Evolutionary conservation across 2,113 vertebrate genomes (phyloP), one percentile per base, ranked within the genome.

Genomic region (Alaudala cheleensis): DNA sequence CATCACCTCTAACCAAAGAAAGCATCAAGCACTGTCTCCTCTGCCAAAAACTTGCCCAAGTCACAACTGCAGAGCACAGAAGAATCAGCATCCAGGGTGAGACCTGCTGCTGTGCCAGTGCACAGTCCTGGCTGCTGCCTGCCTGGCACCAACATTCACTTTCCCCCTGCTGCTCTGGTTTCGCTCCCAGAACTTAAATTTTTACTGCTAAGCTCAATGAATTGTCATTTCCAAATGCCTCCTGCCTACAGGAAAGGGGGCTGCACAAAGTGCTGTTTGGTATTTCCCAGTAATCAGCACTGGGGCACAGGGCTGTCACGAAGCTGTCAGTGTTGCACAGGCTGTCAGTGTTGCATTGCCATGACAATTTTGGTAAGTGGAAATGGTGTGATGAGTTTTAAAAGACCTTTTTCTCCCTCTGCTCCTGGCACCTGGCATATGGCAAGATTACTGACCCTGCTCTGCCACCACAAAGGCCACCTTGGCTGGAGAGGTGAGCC

Each of bases 171-270:
- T 72, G 54, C 85, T 90, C 83, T 90, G 71, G 79, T 88, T 90
- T 71, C 34, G 34, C 39, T 64, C 88, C 65, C 83, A 92, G 67
- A 88, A 67, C 57, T 81, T 76, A 22, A 53, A 82, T 44, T 47
- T 86, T 67, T 56, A 66, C 49, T 56, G 29, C 39, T 39, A 50
- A 76, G 56, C 86, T 83, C 93, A 78, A 62, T 77, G 81, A 67
- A 42, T 29, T 69, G 45, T 64, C 64, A 53, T 76, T 86, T 93
- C 92, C 85, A 94, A 94, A 86, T n/a, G 56, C 15, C 65, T 91
- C 56, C 54, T 47, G 45, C 31, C 44, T 53, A 47, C 70, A 33
- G 49, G 40, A 92, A 33, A 84, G 56, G 31, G 29, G 67, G 54
- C 19, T 49, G 19, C 49, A 39, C 20, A 5, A 95, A 90, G 34